Percentiles rank a stretch among this genome's conserved stretches.
phyloP scores from a whole-genome alignment of 2,888 invertebrate genomes.

The Caenorhabditis sp. region DNA sequence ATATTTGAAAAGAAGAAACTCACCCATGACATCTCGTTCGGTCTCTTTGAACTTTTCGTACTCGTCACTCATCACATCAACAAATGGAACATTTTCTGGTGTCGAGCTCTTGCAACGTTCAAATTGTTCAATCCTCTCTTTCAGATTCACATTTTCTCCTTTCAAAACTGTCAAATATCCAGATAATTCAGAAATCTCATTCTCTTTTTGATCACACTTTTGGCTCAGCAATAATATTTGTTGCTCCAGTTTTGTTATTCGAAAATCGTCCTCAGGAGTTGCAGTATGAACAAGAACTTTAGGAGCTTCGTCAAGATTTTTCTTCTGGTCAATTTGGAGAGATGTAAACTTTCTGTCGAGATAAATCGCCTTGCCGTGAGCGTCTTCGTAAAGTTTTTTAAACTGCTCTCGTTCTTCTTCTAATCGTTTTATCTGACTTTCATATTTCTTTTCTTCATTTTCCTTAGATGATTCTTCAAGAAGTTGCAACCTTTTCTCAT shows the following conservation, averaged over 20 bases:
- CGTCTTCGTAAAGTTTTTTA: slow-evolving; percentile 38
- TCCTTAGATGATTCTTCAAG: slow-evolving; percentile 19
- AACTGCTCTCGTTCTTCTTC: slow-evolving; percentile 35
- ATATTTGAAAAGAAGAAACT: neutral
- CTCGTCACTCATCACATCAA: slow-evolving; percentile 24
- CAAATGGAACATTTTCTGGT: slow-evolving; percentile 19
- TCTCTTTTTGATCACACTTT: slow-evolving; percentile 27
- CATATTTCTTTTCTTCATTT: neutral
- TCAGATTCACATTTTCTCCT: slow-evolving; percentile 21
- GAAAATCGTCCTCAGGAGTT: slow-evolving; percentile 19
- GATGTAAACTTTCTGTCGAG: slow-evolving; percentile 37
- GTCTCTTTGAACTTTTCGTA: slow-evolving; percentile 27
- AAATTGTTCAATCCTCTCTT: slow-evolving; percentile 5
- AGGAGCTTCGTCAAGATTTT: slow-evolving; percentile 18
- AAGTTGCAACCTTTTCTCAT: slow-evolving; percentile 23
- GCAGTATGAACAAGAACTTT: neutral
- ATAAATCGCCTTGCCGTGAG: slow-evolving; percentile 32
- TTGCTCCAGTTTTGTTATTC: slow-evolving; percentile 16
- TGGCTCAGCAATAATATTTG: neutral
- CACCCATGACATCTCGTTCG: slow-evolving; percentile 10
- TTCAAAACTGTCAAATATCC: slow-evolving; percentile 6
- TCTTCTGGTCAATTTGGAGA: slow-evolving; percentile 31
- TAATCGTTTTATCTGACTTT: slow-evolving; percentile 16
- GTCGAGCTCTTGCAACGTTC: slow-evolving; percentile 5
- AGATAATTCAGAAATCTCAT: slow-evolving; percentile 24